phyloP scores from a whole-genome alignment of 92 coral and sea anemone species.

The Epizoanthus scotinus region DNA sequence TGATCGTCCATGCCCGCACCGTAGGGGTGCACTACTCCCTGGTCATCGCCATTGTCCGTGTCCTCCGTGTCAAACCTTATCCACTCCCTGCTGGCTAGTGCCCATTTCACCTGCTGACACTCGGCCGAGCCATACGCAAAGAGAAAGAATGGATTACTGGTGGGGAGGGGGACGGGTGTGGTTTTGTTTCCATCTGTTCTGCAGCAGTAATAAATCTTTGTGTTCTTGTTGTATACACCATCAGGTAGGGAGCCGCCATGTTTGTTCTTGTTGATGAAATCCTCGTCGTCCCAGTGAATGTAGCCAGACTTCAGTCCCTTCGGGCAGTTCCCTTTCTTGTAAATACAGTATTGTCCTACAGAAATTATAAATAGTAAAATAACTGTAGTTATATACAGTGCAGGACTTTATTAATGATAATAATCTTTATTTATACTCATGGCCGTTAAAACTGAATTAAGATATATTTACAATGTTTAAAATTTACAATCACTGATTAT shows the following conservation, averaged over 20 bases:
- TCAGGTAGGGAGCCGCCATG: constrained; percentile 45
- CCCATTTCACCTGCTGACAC: constrained; percentile 73
- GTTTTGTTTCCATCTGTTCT: constrained; percentile 45
- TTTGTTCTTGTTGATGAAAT: constrained; percentile 6
- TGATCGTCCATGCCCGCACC: constrained; percentile 54
- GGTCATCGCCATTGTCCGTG: constrained; percentile 22
- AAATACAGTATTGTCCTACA: constrained; percentile 49
- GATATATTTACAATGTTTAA: too few species aligned
- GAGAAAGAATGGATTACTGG: constrained; percentile 57
- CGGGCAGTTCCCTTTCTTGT: constrained; percentile 46
- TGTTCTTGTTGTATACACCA: constrained; percentile 34
- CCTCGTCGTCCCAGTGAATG: constrained; percentile 57
- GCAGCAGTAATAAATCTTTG: constrained; percentile 54
- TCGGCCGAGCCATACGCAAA: constrained; percentile 59
- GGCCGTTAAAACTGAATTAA: too few species aligned
- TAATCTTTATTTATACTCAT: too few species aligned
- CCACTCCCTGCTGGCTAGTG: constrained; percentile 62
- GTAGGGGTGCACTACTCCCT: constrained; percentile 49
- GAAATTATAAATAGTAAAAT: too few species aligned
- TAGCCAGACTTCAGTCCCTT: constrained; percentile 27
- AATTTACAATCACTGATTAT: too few species aligned
- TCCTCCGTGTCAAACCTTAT: constrained; percentile 53
- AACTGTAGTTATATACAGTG: too few species aligned
- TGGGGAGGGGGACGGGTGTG: constrained; percentile 49
- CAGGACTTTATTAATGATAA: too few species aligned